Evolutionary conservation across 2,888 invertebrate species (phyloP), one percentile per base, ranked within the genome.

Genomic region (Eupithecia tripunctaria): DNA sequence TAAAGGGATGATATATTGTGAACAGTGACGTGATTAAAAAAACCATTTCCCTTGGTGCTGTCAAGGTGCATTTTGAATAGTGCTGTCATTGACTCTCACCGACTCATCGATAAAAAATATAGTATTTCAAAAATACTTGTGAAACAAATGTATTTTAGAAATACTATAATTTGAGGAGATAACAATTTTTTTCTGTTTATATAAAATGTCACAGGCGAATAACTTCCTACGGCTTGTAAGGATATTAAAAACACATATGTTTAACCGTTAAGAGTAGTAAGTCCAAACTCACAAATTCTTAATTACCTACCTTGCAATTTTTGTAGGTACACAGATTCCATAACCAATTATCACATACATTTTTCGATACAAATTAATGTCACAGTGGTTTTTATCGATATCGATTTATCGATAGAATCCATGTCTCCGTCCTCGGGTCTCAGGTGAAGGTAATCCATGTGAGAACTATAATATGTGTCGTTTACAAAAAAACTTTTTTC

Each of bases 1-100:
- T 93, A 92, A 93, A 92, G 91, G 93, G 92, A 94, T 92, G 93
- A 93, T 92, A 90, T 91, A 93, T 93, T 91, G 92, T 93, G 86
- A 89, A 89, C 88, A 84, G 83, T 86, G 90, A 90, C 87, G 91
- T 91, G 91, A 91, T 93, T 90, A 89, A 92, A 94, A 90, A 93
- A 93, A 90, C 86, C 83, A 91, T 91, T 91, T 93, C 92, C 93
- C 89, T 91, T 92, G 86, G 87, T 85, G 85, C 87, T 89, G 90
- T 90, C 94, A 94, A 94, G 94, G 93, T 94, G 94, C 91, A 92
- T 91, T 90, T 84, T 85, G 85, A 14, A 8, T 85, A 91, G 89
- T 78, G 91, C 71, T 82, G 75, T 88, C 67, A 29, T 41, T 0
- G 8, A 2, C 27, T 15, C 14, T 47, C 78, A 76, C 83, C 84